A percentile compares a stretch with the other conserved stretches of the same genome.
Evolutionary conservation across 2,888 invertebrate genomes (phyloP).

Genomic region (Crioceris asparagi): DNA sequence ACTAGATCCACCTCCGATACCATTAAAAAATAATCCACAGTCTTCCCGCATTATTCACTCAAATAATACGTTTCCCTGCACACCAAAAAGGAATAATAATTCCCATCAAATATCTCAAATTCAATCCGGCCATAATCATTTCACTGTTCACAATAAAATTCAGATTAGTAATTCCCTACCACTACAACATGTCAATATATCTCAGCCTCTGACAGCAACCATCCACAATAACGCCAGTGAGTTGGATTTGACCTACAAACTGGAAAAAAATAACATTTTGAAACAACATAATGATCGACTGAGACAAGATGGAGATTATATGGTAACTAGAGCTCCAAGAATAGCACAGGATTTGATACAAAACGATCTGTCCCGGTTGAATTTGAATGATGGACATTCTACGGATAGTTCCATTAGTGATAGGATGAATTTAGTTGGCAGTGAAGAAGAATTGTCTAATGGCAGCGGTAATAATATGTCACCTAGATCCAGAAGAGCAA

Average conservation of each 20-base stretch:
- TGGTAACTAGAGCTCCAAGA: constrained; percentile 4
- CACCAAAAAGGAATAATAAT: constrained; percentile 35
- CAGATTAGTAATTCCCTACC: constrained; percentile 39
- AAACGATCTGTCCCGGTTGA: constrained; percentile 28
- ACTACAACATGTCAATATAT: constrained; percentile 34
- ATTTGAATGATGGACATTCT: constrained; percentile 40
- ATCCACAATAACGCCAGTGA: constrained; percentile 36
- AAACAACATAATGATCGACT: constrained; percentile 32
- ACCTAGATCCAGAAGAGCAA: constrained; percentile 40
- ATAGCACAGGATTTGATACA: constrained; percentile 14
- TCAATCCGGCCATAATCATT: constrained; percentile 27
- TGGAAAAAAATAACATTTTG: constrained; percentile 29
- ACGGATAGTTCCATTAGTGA: constrained; percentile 45
- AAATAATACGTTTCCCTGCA: constrained; percentile 35
- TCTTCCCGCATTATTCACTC: constrained; percentile 17
- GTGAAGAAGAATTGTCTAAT: constrained; percentile 49
- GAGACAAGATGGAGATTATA: background rate
- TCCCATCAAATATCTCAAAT: constrained; percentile 29
- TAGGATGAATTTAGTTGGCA: constrained; percentile 32
- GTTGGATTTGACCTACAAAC: constrained; percentile 30
- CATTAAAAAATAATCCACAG: constrained; percentile 33
- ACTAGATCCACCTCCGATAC: constrained; percentile 45
- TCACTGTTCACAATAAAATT: constrained; percentile 34
- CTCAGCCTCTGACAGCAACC: constrained; percentile 34
- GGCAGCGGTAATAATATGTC: constrained; percentile 43